Evolutionary conservation across 2,888 invertebrate genomes (phyloP).

Genomic region (Tetropium fuscum): DNA sequence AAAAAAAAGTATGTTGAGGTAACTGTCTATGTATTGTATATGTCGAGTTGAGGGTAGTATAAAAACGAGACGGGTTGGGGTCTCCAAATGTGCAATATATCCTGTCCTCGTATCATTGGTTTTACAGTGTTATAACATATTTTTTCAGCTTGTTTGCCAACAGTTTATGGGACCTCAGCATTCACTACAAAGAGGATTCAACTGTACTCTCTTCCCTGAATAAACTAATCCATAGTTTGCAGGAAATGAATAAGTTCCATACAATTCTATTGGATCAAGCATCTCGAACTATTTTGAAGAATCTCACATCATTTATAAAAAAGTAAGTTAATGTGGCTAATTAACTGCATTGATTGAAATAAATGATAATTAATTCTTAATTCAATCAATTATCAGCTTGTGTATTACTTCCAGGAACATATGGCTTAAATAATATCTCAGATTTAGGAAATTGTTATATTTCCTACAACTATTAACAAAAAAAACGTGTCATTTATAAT

Average conservation of each 20-base stretch:
- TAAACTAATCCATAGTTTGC: conserved; percentile 81
- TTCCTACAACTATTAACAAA: too few relatives aligned
- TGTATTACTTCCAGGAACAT: too few relatives aligned
- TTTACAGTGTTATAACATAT: neutral
- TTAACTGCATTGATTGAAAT: too few relatives aligned
- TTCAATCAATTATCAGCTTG: too few relatives aligned
- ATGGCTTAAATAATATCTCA: too few relatives aligned
- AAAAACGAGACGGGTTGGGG: neutral
- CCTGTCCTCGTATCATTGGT: neutral
- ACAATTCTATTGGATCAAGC: conserved; percentile 93
- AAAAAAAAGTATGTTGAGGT: neutral
- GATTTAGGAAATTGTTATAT: too few relatives aligned
- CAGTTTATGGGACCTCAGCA: conserved; percentile 90
- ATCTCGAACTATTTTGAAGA: conserved; percentile 89
- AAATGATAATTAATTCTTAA: too few relatives aligned
- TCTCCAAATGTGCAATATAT: too few relatives aligned
- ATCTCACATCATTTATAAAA: conserved; percentile 90
- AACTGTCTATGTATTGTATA: neutral
- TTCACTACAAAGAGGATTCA: conserved; percentile 88
- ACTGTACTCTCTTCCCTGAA: conserved; percentile 84
- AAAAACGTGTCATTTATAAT: too few relatives aligned
- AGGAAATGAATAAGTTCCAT: conserved; percentile 95
- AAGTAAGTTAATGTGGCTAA: conserved; percentile 79
- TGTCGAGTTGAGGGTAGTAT: too few relatives aligned
- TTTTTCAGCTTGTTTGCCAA: conserved; percentile 82